Evolutionary conservation across 2,888 invertebrate species (phyloP).

Genomic region (Schizotus pectinicornis): DNA sequence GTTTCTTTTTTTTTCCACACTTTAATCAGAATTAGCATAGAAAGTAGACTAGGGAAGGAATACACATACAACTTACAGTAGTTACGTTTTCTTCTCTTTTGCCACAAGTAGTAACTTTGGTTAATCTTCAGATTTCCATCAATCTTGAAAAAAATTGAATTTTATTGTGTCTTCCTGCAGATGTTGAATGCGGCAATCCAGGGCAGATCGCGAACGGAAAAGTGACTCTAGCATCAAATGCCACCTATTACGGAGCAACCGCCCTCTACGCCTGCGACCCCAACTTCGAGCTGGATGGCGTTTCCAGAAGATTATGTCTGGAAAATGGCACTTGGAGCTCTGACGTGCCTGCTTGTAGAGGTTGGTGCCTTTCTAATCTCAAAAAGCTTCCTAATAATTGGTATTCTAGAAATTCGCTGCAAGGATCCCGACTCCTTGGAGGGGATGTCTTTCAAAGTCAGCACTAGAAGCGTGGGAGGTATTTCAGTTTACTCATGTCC

Average conservation of each 20-base stretch:
- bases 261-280: slow-evolving; percentile 83
- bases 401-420: slow-evolving; percentile 74
- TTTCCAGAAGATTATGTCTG: slow-evolving; percentile 80
- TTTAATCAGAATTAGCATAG: too few species aligned
- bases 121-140: too few species aligned
- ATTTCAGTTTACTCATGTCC: slow-evolving; percentile 82
- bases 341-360: slow-evolving; percentile 79
- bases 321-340: slow-evolving; percentile 93
- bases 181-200: slow-evolving; percentile 86
- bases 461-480: slow-evolving; percentile 77
- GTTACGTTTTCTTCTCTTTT: too few species aligned
- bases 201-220: slow-evolving; percentile 74
- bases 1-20: slow-evolving; percentile 51
- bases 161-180: too few species aligned
- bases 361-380: slow-evolving; percentile 58
- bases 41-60: too few species aligned
- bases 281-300: slow-evolving; percentile 83
- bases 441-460: slow-evolving; percentile 65
- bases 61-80: too few species aligned
- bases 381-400: slow-evolving; percentile 16
- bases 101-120: too few species aligned
- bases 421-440: slow-evolving; percentile 70
- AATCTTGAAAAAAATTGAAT: too few species aligned
- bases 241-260: slow-evolving; percentile 86
- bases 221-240: slow-evolving; percentile 82